Conservation (phyloP, 2,113 vertebrate genomes). For the Cololabis saira region DNA sequence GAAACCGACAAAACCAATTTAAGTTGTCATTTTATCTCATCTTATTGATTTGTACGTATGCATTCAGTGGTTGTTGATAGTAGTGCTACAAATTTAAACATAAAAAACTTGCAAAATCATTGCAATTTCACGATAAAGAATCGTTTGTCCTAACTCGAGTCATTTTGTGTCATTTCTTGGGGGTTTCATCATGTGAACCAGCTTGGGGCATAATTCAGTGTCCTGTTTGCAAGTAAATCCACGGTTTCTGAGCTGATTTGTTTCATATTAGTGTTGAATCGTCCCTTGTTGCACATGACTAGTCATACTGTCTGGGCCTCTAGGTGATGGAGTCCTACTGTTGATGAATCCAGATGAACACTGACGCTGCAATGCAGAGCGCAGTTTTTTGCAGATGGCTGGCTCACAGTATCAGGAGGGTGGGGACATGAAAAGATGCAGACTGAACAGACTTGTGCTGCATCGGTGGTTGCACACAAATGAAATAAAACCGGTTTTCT, state of each 20-base stretch:
- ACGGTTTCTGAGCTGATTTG: neutral
- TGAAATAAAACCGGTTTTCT: neutral
- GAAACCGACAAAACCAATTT: too few relatives aligned
- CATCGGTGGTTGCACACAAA: neutral
- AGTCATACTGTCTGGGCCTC: neutral
- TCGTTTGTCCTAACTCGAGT: constrained; percentile 21
- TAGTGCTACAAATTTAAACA: too few relatives aligned
- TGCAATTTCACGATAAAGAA: constrained; percentile 3
- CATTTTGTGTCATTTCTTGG: neutral
- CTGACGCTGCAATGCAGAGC: constrained; percentile 16
- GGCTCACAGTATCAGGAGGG: too few relatives aligned
- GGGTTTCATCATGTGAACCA: constrained; percentile 53
- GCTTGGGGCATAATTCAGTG: constrained; percentile 19
- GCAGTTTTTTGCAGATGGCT: constrained; percentile 12
- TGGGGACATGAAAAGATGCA: too few relatives aligned
- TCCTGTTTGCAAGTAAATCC: constrained; percentile 6
- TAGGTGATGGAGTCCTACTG: neutral
- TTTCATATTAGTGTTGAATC: constrained; percentile 21
- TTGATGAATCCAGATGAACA: neutral
- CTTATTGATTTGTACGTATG: too few relatives aligned
- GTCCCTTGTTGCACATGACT: constrained; percentile 38
- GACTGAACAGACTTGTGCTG: neutral
- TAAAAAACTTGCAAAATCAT: neutral
- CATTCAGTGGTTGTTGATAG: too few relatives aligned
- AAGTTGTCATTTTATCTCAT: too few relatives aligned